Evolutionary conservation across 2,797 vertebrate species (phyloP), one percentile per base, ranked within the genome.

Genomic region (Geotrypetes seraphini): DNA sequence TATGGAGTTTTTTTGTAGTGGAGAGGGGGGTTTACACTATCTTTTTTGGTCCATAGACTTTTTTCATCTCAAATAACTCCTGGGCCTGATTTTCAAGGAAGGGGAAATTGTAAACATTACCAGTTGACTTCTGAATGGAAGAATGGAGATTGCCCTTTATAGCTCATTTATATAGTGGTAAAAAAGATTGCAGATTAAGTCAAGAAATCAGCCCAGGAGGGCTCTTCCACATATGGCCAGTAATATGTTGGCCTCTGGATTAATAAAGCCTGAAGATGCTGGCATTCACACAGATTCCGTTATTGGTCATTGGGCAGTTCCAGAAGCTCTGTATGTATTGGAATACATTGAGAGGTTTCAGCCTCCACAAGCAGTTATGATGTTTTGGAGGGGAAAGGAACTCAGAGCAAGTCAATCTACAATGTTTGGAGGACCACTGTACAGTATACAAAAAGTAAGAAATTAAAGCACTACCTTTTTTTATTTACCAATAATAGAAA

Each of bases 11-110:
- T 57, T 66, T 37, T 62, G 69, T 66, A 70, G 76, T 78, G 75
- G 81, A 75, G 60, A 57, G 71, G n/a, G n/a, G n/a, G n/a, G n/a
- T n/a, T n/a, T n/a, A n/a, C 53, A 63, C 61, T 75, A 40, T 43
- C 51, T n/a, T n/a, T n/a, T n/a, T n/a, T n/a, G n/a, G 64, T 43
- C 52, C 57, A n/a, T 62, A 75, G 63, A 66, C 62, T 72, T 63
- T 49, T 56, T 50, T n/a, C n/a, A n/a, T 53, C 57, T 69, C 33
- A 63, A 35, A 40, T 69, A 42, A 39, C 30, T 22, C 38, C 28
- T 55, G 69, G 61, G 47, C 64, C 46, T 0, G 47, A 9, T 7
- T 23, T 18, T 18, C 55, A 58, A 44, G 51, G 60, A 50, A 62
- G 68, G 53, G 64, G 46, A 57, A 50, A 18, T 50, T 46, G 45